These are phyloP conservation scores for Pseudochaenichthys georgianus DNA, from an alignment of 2,797 vertebrate genomes.

Conservation along the genomic window DNA sequence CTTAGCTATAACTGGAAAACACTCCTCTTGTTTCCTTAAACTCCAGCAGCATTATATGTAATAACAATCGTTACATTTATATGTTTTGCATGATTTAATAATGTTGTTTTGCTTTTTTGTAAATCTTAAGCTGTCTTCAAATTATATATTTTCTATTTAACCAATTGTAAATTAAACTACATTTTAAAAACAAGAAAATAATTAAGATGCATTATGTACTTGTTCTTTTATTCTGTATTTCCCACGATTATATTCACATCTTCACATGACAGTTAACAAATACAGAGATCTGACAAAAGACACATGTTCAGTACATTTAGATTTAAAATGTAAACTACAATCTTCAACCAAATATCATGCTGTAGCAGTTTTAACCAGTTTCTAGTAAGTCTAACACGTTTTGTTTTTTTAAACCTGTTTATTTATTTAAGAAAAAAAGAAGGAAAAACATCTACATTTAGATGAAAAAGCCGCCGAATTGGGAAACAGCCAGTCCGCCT, in stretches of 20 bases:
- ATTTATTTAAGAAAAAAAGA: constrained; percentile 13
- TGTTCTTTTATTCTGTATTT: not conserved
- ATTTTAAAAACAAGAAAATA: constrained; percentile 14
- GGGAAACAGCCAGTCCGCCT: constrained; percentile 43
- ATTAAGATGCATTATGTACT: not conserved
- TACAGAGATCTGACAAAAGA: constrained; percentile 1
- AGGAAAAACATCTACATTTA: constrained; percentile 34
- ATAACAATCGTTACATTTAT: not conserved
- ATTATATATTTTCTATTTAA: constrained; percentile 36
- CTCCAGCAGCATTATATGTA: not conserved
- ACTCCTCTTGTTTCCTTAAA: not conserved
- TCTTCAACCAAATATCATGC: not conserved
- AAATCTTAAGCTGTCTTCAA: constrained; percentile 22
- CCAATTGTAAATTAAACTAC: constrained; percentile 41
- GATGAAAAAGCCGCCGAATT: constrained; percentile 59
- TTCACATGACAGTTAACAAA: constrained; percentile 11
- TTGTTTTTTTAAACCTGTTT: constrained; percentile 13
- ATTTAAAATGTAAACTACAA: not conserved
- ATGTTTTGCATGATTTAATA: constrained; percentile 10
- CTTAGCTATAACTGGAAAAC: not conserved
- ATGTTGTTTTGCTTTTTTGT: constrained; percentile 17
- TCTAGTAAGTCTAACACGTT: not conserved
- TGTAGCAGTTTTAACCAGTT: not conserved
- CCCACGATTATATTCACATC: not conserved
- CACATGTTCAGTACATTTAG: not conserved